These are phyloP conservation scores for Hirtodrosophila duncani DNA, from an alignment of 2,888 invertebrate genomes.

Conservation along the genomic window DNA sequence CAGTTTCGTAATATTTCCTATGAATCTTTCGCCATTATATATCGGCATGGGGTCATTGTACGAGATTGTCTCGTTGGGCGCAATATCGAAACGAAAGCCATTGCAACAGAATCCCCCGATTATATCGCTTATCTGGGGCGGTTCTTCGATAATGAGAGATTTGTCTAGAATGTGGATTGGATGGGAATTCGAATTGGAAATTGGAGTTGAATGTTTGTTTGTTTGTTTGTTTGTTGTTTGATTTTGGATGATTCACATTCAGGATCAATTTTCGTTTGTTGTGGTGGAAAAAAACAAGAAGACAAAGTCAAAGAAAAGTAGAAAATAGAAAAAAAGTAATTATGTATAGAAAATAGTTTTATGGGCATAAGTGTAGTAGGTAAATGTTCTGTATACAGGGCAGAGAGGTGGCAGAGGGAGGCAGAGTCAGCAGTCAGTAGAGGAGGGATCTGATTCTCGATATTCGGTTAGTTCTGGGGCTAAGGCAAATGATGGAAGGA, in stretches of 20 bases:
- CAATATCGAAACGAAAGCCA: slow-evolving; percentile 69
- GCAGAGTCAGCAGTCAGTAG: too few relatives aligned
- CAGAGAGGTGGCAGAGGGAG: too few relatives aligned
- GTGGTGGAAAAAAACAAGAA: slow-evolving; percentile 35
- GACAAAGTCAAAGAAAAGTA: slow-evolving; percentile 48
- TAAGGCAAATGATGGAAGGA: too few relatives aligned
- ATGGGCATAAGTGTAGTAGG: too few relatives aligned
- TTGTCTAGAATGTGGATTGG: slow-evolving; percentile 65
- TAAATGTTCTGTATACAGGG: too few relatives aligned
- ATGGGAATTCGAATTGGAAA: too few relatives aligned
- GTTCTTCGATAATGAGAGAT: slow-evolving; percentile 65
- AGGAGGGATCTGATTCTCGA: too few relatives aligned
- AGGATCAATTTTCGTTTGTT: slow-evolving; percentile 11
- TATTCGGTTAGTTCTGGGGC: too few relatives aligned
- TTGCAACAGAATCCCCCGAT: slow-evolving; percentile 71
- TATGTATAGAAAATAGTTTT: slow-evolving; percentile 24
- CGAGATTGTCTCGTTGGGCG: slow-evolving; percentile 72
- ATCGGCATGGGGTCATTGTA: slow-evolving; percentile 71
- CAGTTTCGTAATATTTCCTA: slow-evolving; percentile 75
- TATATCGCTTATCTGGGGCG: slow-evolving; percentile 66
- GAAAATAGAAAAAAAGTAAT: slow-evolving; percentile 39
- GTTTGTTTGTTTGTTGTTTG: slow-evolving; percentile 48
- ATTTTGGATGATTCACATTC: slow-evolving; percentile 10
- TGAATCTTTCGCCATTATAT: slow-evolving; percentile 64
- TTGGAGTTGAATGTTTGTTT: too few relatives aligned